Evolutionary conservation across 2,113 vertebrate genomes (phyloP).

Genomic region (Patagioenas fasciata): DNA sequence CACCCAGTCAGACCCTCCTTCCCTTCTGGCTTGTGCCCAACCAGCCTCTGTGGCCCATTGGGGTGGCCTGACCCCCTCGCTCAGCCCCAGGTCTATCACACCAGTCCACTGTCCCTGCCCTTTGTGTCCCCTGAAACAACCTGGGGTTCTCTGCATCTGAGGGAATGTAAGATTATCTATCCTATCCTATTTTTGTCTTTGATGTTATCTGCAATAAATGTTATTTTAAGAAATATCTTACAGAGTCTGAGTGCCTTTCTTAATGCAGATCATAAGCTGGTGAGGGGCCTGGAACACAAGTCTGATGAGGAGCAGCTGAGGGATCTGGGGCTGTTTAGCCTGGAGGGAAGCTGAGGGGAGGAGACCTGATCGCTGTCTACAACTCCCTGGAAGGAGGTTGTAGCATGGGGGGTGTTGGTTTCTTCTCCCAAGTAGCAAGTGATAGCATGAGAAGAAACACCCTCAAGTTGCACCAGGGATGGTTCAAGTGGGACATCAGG

Average conservation of each 20-base stretch:
- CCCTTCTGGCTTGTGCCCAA: not conserved
- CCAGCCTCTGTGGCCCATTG: rapidly evolving
- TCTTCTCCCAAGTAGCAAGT: no score
- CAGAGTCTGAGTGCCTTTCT: not conserved
- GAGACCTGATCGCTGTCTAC: no score
- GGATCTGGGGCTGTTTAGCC: no score
- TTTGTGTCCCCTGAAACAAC: not conserved
- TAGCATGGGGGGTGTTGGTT: no score
- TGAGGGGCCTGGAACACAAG: no score
- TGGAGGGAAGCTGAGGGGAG: no score
- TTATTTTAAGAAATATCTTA: not conserved
- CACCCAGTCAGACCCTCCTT: not conserved
- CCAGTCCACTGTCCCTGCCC: not conserved
- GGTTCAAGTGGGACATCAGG: no score
- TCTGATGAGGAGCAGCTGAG: no score
- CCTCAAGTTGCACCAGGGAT: no score
- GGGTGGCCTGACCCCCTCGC: not conserved
- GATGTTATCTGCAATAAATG: not conserved
- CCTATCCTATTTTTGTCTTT: not conserved
- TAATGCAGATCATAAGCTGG: not conserved
- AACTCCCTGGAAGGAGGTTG: no score
- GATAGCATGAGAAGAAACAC: no score
- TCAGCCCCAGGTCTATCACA: not conserved
- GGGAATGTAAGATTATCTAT: no score
- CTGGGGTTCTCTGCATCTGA: not conserved